Conservation (phyloP, 2,113 vertebrate species). For the Vulpes vulpes region DNA sequence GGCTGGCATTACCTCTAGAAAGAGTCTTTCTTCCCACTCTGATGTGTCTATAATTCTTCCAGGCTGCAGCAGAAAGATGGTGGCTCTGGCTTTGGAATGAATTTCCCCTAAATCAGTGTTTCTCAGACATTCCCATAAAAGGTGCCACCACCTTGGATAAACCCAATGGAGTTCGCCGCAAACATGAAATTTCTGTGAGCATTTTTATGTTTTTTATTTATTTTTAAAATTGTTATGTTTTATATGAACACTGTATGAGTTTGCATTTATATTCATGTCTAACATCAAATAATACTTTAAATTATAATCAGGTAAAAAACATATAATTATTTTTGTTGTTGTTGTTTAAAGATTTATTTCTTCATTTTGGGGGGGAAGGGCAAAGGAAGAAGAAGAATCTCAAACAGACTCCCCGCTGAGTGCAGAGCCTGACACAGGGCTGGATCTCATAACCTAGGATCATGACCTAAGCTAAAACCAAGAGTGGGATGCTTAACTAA, state of each 20-base stretch:
- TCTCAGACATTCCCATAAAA: not conserved
- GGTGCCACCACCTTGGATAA: not conserved
- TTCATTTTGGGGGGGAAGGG: too few relatives aligned
- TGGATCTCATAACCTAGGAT: too few relatives aligned
- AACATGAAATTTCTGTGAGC: not conserved
- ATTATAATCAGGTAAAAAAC: not conserved
- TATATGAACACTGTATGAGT: not conserved
- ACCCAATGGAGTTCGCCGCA: not conserved
- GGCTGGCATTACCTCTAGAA: not conserved
- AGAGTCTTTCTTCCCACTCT: not conserved
- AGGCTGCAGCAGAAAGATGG: not conserved
- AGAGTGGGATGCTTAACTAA: too few relatives aligned
- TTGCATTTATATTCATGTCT: not conserved
- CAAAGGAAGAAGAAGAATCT: too few relatives aligned
- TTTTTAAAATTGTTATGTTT: not conserved
- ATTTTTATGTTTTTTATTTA: not conserved
- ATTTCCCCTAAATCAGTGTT: not conserved
- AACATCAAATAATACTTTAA: slow-evolving; percentile 15
- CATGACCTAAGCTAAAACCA: too few relatives aligned
- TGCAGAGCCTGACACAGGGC: too few relatives aligned
- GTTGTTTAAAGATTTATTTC: too few relatives aligned
- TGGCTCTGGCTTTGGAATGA: not conserved
- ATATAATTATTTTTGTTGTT: not conserved
- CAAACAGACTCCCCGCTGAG: too few relatives aligned
- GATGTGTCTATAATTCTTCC: not conserved